Base-by-base conservation (phyloP, 1,140 invertebrate species). In the Asbolus verrucosus region DNA sequence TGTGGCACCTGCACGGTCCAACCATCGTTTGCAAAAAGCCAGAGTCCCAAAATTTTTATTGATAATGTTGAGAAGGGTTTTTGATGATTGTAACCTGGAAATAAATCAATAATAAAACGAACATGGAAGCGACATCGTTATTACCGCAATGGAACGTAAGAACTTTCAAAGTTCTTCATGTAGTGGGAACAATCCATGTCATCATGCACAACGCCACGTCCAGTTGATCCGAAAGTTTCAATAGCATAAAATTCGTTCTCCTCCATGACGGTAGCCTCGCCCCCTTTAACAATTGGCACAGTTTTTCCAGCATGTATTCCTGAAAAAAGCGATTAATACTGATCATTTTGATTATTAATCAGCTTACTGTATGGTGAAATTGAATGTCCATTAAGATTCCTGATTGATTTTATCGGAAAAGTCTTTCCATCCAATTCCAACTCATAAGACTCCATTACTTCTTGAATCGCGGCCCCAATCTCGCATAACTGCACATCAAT, bases 371-470 rank as follows among this genome's bases (percentile, higher is more conserved):
- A 99, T 11, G 95, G 96, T 70, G 94, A 93, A 78, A 99, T 98
- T 2, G 96, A 98, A 82, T 99, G 98, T 8, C 98, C 98, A 86
- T 98, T 98, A 36, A 99, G 87, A 85, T 99, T 99, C 41, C 98
- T 87, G 77, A 99, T 99, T 1, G 96, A 93, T 83, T 98, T 99
- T 2, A 99, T 93, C 84, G 91, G 95, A 84, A 98, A 98, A 18
- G 91, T 93, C 85, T 98, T 98, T 19, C 98, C 98, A 85, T 99
- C 94, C 14, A 99, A 80, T 83, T 99, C 97, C 1, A 99, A 90
- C 86, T 99, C 98, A 85, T 99, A 98, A 0, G 96, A 98, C 78
- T 99, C 98, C 98, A 99, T 99, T 0, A 97, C 95, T 85, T 99
- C 98, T 81, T 99, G 97, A 78, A 99, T 97, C 2, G 94, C 94